Percentiles rank a stretch among this genome's conserved stretches.
phyloP scores from a whole-genome alignment of 2,797 vertebrate species.

The Semaprochilodus insignis region DNA sequence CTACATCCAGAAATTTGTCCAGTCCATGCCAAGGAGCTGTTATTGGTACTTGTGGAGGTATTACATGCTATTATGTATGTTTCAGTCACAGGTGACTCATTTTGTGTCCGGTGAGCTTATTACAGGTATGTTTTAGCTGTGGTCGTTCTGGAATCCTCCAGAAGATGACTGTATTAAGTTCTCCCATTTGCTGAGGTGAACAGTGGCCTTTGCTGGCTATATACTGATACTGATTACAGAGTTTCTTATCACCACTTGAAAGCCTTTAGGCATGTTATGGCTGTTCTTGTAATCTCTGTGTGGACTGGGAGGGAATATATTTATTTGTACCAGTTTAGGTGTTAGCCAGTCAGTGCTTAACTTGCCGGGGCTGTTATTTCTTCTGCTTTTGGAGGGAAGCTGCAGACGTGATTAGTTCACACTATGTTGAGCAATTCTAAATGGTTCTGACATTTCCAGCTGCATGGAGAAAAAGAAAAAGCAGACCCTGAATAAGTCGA shows the following conservation, averaged over 20 bases:
- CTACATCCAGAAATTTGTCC: no score
- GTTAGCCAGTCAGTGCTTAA: background rate
- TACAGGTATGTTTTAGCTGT: background rate
- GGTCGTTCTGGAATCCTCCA: background rate
- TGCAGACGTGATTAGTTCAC: slow-evolving; percentile 10
- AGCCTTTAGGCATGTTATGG: background rate
- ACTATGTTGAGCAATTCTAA: slow-evolving; percentile 17
- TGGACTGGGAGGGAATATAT: background rate
- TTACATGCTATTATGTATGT: no score
- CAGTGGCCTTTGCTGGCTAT: background rate
- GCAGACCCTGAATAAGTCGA: background rate
- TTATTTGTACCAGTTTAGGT: background rate
- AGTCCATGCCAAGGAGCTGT: no score
- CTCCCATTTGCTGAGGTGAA: background rate
- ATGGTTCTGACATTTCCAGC: slow-evolving; percentile 29
- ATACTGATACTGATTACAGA: background rate
- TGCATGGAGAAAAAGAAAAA: background rate
- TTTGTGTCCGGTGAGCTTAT: no score
- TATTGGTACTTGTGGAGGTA: no score
- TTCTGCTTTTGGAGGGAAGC: background rate
- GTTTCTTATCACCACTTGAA: background rate
- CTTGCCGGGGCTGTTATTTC: background rate
- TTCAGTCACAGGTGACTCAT: no score
- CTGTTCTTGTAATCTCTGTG: background rate
- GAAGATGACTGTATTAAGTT: background rate